Evolutionary conservation across 2,888 invertebrate genomes (phyloP).

Genomic region (Alloplasta piceator): DNA sequence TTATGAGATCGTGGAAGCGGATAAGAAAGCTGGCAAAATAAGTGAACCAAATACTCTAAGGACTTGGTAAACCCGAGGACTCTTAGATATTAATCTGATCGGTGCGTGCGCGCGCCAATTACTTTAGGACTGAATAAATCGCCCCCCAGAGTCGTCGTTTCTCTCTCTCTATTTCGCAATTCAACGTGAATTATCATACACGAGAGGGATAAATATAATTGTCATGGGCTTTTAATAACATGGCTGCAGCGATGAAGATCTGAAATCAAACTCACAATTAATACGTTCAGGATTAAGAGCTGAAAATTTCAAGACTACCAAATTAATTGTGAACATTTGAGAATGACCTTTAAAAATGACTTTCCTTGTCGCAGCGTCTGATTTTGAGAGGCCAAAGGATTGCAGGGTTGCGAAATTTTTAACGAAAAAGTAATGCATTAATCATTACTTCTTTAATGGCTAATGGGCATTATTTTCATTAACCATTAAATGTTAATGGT

Average conservation of each 20-base stretch:
- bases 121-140: constrained; percentile 47
- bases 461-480: too few relatives aligned
- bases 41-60: constrained; percentile 55
- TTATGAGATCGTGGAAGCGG: constrained; percentile 64
- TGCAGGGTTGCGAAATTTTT: too few relatives aligned
- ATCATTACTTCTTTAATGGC: too few relatives aligned
- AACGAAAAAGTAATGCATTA: too few relatives aligned
- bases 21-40: constrained; percentile 48
- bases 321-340: constrained; percentile 9
- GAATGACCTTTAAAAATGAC: constrained; percentile 26
- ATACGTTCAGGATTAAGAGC: constrained; percentile 49
- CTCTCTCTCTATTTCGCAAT: constrained; percentile 49
- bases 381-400: not conserved
- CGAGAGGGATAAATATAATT: constrained; percentile 9
- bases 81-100: constrained; percentile 61
- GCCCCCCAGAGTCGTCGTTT: constrained; percentile 20
- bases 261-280: constrained; percentile 67
- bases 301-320: not conserved
- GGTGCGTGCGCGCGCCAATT: constrained; percentile 42
- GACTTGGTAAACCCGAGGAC: constrained; percentile 31
- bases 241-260: constrained; percentile 46
- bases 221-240: constrained; percentile 5
- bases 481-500: too few relatives aligned
- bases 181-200: constrained; percentile 17
- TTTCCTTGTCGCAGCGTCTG: constrained; percentile 2